A percentile compares a stretch with the other conserved stretches of the same genome.
Conservation (phyloP, 30 jellyfish, hydroid and myxozoan genomes). For the Chironex yamaguchii region DNA sequence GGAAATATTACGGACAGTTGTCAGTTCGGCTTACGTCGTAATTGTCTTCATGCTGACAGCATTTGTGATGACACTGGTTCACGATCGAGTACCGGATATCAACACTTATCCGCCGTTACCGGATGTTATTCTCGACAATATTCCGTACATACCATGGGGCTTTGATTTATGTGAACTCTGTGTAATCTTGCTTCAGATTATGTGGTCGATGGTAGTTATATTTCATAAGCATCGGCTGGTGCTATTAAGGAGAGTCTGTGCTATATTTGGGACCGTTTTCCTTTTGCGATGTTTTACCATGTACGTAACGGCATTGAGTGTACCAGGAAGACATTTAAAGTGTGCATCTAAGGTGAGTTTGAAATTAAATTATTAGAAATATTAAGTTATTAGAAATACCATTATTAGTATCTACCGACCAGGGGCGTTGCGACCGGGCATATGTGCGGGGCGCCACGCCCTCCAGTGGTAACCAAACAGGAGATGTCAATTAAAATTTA, state of each 20-base stretch:
- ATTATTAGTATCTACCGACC: too few species aligned
- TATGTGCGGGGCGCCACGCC: too few species aligned
- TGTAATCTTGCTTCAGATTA: constrained; percentile 62
- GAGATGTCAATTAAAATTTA: too few species aligned
- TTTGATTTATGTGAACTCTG: constrained; percentile 91
- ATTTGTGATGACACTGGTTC: constrained; percentile 90
- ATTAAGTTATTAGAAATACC: too few species aligned
- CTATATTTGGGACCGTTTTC: constrained; percentile 90
- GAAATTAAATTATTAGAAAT: too few species aligned
- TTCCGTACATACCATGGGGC: constrained; percentile 98
- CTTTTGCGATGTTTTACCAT: constrained; percentile 88
- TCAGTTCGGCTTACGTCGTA: constrained; percentile 75
- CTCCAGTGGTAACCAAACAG: too few species aligned
- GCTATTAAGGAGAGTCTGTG: constrained; percentile 84
- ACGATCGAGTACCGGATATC: constrained; percentile 93
- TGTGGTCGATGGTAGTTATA: constrained; percentile 76
- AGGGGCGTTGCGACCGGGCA: too few species aligned
- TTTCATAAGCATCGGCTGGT: constrained; percentile 91
- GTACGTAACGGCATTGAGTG: constrained; percentile 97
- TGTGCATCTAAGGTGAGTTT: constrained; percentile 86
- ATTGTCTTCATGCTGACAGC: constrained; percentile 77
- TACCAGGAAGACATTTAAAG: constrained; percentile 93
- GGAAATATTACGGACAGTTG: constrained; percentile 70
- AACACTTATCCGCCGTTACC: constrained; percentile 96
- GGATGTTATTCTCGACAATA: constrained; percentile 85